Base-by-base conservation (phyloP, 1,140 invertebrate genomes). In the Drosophila jambulina region DNA sequence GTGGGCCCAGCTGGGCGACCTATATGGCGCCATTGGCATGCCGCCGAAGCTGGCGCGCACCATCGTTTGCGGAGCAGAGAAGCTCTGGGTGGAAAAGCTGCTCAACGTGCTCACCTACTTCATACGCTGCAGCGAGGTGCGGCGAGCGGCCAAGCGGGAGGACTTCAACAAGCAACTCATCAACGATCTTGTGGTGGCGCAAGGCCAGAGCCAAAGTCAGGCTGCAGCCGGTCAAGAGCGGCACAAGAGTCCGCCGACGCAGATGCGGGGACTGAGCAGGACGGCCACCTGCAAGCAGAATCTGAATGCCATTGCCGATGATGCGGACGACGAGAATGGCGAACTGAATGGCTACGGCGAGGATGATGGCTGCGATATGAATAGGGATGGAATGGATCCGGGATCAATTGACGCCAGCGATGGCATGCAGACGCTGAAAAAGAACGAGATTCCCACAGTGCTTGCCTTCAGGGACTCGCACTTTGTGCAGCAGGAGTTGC, bases 1-100 rank as follows among this genome's bases (percentile, higher is more conserved):
- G 0, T 98, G 97, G 97, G 96, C 96, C 0, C 97, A 98, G 86
- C 92, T 98, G 62, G 95, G 95, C 27, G 97, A 98, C 92, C 93
- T 98, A 10, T 97, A 96, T 86, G 97, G 97, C 17, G 96, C 96
- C 58, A 94, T 98, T 25, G 97, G 97, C 3, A 95, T 95, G 88
- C 97, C 97, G 4, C 93, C 95, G 0, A 95, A 95, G 92, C 93
- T 97, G 23, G 95, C 96, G 1, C 95, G 96, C 62, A 98, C 97
- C 15, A 95, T 98, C 40, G 94, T 98, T 46, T 95, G 95, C 25
- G 97, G 97, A 8, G 94, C 95, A 71, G 93, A 95, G 40, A 95
- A 95, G 40, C 94, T 96, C 71, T 94, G 95, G 59, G 94, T 97
- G 13, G 94, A 95, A 69, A 95, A 95, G 83, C 93, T 96, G 2